These are phyloP conservation scores for Neodiprion fabricii DNA, from an alignment of 1,140 invertebrate genomes.

Conservation along the genomic window DNA sequence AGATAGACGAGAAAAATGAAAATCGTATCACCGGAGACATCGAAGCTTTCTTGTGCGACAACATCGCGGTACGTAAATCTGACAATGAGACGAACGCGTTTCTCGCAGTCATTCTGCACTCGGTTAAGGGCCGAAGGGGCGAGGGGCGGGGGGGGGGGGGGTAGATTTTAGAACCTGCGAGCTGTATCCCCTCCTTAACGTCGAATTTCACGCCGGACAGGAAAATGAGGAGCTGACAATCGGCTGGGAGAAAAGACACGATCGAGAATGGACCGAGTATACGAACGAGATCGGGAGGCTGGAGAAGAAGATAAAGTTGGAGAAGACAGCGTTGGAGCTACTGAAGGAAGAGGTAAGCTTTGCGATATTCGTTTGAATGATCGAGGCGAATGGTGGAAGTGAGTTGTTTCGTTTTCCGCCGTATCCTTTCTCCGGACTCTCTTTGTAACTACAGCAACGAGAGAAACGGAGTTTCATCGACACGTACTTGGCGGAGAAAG, in stretches of 20 bases:
- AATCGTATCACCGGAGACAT: conserved; percentile 39
- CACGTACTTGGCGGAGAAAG: conserved; percentile 51
- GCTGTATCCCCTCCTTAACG: too few relatives aligned
- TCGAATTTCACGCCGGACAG: conserved; percentile 32
- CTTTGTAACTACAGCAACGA: conserved; percentile 41
- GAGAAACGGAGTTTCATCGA: conserved; percentile 55
- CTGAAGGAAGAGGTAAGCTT: conserved; percentile 46
- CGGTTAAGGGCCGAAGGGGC: too few relatives aligned
- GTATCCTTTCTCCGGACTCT: neutral
- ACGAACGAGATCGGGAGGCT: conserved; percentile 45
- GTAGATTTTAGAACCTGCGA: too few relatives aligned
- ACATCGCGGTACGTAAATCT: conserved; percentile 41
- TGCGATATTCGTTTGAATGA: neutral
- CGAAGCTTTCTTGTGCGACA: conserved; percentile 41
- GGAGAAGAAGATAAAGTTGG: conserved; percentile 46
- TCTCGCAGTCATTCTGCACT: conserved; percentile 1
- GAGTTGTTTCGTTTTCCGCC: conserved; percentile 16
- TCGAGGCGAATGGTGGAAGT: conserved; percentile 16
- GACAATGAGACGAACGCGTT: conserved; percentile 9
- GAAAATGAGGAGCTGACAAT: conserved; percentile 36
- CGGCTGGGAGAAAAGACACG: conserved; percentile 45
- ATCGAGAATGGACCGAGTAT: conserved; percentile 43
- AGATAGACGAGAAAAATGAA: conserved; percentile 43
- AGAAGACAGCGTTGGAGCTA: conserved; percentile 37
- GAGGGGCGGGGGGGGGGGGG: too few relatives aligned